phyloP scores from a whole-genome alignment of 2,113 vertebrate genomes.

The Cromileptes altivelis region DNA sequence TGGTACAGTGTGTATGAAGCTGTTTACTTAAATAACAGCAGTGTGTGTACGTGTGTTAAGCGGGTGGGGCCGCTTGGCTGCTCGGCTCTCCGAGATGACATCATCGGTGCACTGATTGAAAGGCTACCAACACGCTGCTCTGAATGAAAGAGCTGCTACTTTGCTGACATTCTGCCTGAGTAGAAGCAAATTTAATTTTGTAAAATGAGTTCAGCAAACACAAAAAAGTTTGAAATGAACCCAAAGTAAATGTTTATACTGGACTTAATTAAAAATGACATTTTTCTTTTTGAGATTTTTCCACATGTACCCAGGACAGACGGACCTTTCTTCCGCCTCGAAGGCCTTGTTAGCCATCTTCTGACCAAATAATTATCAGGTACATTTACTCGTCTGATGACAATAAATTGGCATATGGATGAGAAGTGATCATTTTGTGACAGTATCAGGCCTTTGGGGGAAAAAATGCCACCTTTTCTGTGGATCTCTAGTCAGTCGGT shows the following conservation, averaged over 20 bases:
- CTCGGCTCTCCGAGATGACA: slow-evolving; percentile 31
- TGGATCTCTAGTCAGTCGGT: too few relatives aligned
- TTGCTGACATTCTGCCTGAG: slow-evolving; percentile 4
- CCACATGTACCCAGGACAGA: neutral
- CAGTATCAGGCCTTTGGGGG: neutral
- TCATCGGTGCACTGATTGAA: slow-evolving; percentile 31
- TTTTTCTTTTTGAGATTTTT: neutral
- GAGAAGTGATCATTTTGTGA: neutral
- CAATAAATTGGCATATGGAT: neutral
- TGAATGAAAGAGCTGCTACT: neutral
- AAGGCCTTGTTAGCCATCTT: neutral
- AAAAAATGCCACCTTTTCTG: too few relatives aligned
- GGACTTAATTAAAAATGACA: neutral
- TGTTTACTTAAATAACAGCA: too few relatives aligned
- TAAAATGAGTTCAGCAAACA: neutral
- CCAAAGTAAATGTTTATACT: neutral
- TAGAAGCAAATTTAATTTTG: neutral
- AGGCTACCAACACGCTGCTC: neutral
- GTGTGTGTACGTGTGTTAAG: slow-evolving; percentile 24
- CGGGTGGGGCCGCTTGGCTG: slow-evolving; percentile 32
- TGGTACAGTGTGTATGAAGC: slow-evolving; percentile 11
- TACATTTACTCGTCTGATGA: neutral
- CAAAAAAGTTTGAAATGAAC: neutral
- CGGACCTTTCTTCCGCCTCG: neutral
- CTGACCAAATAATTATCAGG: neutral